A percentile compares a stretch with the other conserved stretches of the same genome.
Conservation (phyloP, 2,888 invertebrate species). For the Archips crataeganus region DNA sequence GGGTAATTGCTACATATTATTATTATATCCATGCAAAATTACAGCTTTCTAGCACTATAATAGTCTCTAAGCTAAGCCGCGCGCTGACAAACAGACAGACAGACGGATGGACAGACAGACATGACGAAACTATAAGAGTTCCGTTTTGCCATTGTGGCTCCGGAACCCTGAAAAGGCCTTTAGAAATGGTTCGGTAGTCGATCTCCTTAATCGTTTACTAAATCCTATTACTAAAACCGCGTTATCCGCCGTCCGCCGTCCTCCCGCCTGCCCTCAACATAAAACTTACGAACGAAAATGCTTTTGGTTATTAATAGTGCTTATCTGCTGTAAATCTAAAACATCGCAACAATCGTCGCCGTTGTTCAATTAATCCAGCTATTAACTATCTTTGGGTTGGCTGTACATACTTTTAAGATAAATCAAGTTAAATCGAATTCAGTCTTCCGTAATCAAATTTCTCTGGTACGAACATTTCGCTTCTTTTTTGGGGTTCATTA, state of each 20-base stretch:
- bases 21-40: too few species aligned
- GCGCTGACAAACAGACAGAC: too few species aligned
- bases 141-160: too few species aligned
- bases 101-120: too few species aligned
- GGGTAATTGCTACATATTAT: too few species aligned
- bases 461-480: not conserved
- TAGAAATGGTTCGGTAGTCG: not conserved
- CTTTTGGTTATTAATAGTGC: not conserved
- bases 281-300: conserved; percentile 3
- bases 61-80: too few species aligned
- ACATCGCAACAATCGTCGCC: not conserved
- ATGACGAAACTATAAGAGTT: too few species aligned
- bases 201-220: not conserved
- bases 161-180: not conserved
- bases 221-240: conserved; percentile 1
- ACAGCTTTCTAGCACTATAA: too few species aligned
- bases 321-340: not conserved
- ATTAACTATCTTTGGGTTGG: not conserved
- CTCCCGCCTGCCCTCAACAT: not conserved
- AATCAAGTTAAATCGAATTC: not conserved
- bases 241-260: not conserved
- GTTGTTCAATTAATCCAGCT: not conserved
- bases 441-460: not conserved
- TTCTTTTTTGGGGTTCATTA: not conserved
- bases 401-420: not conserved